Evolutionary conservation across 35 echinoderm and acorn worm species (phyloP), one percentile per base, ranked within the genome.

Genomic region (Heliocidaris erythrogramma): DNA sequence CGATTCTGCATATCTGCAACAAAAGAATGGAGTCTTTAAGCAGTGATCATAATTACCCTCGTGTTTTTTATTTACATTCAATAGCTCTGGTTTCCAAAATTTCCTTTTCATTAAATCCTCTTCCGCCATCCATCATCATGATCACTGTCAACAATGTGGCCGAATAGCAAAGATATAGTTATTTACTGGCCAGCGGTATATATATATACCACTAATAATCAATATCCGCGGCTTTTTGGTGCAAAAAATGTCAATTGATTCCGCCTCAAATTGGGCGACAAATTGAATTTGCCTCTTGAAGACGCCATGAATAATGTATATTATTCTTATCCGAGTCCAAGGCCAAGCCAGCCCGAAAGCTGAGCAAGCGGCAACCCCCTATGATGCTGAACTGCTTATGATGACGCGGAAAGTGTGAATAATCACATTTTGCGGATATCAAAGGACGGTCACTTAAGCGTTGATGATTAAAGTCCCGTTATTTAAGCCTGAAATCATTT

Each of bases 221-320:
- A 18, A 78, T 78, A 78, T 7, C 8, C 1, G 65, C 65, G 65
- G 65, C 65, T 78, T 78, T n/a, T 17, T 17, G 65, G 65, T 78
- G 27, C 21, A 78, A 65, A 17, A 78, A 78, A 78, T 78, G 65
- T 78, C 18, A 78, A 78, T 78, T 78, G 65, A 24, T 78, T 78
- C 65, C 65, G 65, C 7, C 65, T 78, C 65, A 78, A 78, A 78
- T 78, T 78, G 65, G 27, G 65, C 65, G 65, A 21, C 65, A 78
- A 78, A 78, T 78, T 78, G 65, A 78, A 78, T 78, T 78, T 78
- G 65, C 65, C 65, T 78, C 65, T 78, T 78, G 65, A 78, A n/a
- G 65, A 78, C 65, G 27, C 65, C 21, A 78, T 78, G 65, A 78
- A 78, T 78, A 78, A 78, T 78, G 65, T 27, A 78, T 78, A 78